Conservation (phyloP, 2,797 vertebrate species). For the Phylloscopus collybita region DNA sequence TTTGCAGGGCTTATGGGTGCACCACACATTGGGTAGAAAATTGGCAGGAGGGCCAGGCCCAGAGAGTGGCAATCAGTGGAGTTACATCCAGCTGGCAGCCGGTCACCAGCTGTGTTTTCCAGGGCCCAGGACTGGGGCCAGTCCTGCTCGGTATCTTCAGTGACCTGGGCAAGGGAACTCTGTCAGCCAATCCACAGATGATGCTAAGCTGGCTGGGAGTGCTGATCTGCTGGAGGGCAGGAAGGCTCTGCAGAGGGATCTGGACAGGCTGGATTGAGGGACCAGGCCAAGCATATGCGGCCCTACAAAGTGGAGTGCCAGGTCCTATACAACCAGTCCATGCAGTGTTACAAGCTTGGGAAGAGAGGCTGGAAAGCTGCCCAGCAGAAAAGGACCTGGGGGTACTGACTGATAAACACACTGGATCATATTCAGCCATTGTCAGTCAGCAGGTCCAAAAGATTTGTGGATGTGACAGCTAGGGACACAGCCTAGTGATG, state of each 20-base stretch:
- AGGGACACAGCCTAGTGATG: neutral
- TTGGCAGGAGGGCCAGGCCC: no score
- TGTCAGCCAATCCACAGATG: neutral
- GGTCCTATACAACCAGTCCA: neutral
- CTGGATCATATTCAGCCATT: no score
- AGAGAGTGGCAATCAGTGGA: no score
- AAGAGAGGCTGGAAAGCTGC: neutral
- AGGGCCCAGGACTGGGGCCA: neutral
- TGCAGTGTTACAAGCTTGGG: neutral
- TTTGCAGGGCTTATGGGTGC: neutral
- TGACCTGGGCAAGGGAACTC: accelerated
- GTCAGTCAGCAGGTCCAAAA: no score
- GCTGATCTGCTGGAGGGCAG: neutral
- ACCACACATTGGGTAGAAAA: no score
- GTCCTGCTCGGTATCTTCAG: neutral
- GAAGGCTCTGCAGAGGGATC: neutral
- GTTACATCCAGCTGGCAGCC: neutral
- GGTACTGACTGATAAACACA: neutral
- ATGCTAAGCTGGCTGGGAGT: neutral
- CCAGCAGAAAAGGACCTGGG: neutral
- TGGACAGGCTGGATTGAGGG: neutral
- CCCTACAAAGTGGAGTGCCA: neutral
- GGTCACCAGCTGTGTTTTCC: neutral
- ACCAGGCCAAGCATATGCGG: accelerated
- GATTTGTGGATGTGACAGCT: neutral